Conservation (phyloP, 2,888 invertebrate genomes). For the Ochropleura plecta region DNA sequence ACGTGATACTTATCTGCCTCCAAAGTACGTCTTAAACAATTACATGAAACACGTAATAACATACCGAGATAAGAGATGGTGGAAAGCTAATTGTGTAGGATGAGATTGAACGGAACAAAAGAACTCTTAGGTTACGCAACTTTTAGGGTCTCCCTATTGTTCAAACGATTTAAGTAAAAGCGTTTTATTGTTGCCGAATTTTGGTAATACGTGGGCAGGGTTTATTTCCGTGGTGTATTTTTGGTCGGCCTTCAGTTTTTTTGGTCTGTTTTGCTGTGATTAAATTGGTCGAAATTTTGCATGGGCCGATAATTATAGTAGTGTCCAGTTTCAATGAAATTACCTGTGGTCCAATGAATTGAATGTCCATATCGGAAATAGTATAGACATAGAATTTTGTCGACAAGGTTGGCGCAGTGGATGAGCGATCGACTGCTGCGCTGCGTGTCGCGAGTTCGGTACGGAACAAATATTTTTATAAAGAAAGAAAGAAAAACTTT, state of each 20-base stretch:
- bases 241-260: neutral
- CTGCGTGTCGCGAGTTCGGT: too few relatives aligned
- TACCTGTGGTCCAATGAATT: neutral
- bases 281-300: neutral
- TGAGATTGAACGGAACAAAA: constrained; percentile 65
- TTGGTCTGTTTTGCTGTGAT: constrained; percentile 1
- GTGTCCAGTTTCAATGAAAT: neutral
- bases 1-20: constrained; percentile 58
- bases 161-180: constrained; percentile 55
- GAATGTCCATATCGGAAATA: neutral
- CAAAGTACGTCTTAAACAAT: constrained; percentile 50
- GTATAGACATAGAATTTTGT: too few relatives aligned
- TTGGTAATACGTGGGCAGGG: constrained; percentile 18
- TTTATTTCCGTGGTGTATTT: constrained; percentile 17
- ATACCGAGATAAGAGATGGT: constrained; percentile 55
- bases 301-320: neutral
- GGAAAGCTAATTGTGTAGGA: constrained; percentile 63
- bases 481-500: too few relatives aligned
- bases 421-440: too few relatives aligned
- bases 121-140: constrained; percentile 61
- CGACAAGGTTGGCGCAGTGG: too few relatives aligned
- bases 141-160: constrained; percentile 56
- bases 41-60: constrained; percentile 64
- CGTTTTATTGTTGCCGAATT: constrained; percentile 31
- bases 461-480: too few relatives aligned